phyloP scores from a whole-genome alignment of 2,797 vertebrate species.

The Coregonus suidteri region DNA sequence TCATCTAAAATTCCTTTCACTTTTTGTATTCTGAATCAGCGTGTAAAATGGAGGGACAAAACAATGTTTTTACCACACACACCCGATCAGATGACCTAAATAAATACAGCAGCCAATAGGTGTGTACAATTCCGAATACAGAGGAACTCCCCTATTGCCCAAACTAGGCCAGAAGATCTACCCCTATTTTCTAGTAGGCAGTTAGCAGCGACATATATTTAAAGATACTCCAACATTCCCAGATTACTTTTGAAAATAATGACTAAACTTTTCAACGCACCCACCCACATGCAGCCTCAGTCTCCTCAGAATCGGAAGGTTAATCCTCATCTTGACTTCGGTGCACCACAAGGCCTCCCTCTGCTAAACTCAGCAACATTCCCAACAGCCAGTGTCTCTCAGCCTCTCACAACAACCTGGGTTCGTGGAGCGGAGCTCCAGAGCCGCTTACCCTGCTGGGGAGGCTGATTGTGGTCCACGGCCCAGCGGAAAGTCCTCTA shows the following conservation, averaged over 20 bases:
- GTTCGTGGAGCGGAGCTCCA: conserved; percentile 11
- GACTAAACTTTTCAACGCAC: neutral
- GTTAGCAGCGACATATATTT: neutral
- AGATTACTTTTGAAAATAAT: too few relatives aligned
- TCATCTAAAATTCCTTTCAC: conserved; percentile 53
- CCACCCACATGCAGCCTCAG: conserved; percentile 14
- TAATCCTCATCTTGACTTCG: conserved; percentile 64
- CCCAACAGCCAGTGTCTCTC: neutral
- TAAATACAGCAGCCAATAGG: neutral
- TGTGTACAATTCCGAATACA: neutral
- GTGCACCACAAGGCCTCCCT: conserved; percentile 44
- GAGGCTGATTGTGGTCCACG: conserved; percentile 42
- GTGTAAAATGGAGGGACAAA: neutral
- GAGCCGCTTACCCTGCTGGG: conserved; percentile 57
- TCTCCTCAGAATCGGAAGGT: conserved; percentile 49
- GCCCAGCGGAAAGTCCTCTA: conserved; percentile 52
- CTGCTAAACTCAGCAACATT: conserved; percentile 36
- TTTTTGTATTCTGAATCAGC: conserved; percentile 23
- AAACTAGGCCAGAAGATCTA: neutral
- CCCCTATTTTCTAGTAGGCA: too few relatives aligned
- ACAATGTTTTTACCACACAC: neutral
- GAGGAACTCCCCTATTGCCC: neutral
- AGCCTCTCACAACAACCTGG: neutral
- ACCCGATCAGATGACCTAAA: neutral
- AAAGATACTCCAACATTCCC: neutral